Conservation (phyloP, 2,113 vertebrate species). For the Sapajus apella region DNA sequence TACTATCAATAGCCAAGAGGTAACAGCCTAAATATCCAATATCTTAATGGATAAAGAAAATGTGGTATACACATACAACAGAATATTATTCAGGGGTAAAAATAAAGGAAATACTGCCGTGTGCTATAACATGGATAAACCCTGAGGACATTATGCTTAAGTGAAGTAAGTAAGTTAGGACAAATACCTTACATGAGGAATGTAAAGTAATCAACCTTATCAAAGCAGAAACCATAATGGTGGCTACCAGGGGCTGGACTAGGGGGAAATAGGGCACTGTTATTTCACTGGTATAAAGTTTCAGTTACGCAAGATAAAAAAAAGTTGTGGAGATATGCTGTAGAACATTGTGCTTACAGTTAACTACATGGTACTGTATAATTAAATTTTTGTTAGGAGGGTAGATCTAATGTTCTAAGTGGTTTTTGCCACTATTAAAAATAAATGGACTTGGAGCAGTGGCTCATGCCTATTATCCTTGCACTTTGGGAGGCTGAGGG, state of each 20-base stretch:
- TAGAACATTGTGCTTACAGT: not conserved
- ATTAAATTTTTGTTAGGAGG: not conserved
- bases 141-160: not conserved
- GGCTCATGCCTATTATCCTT: not conserved
- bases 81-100: not conserved
- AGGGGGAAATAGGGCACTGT: not conserved
- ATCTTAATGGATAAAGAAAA: not conserved
- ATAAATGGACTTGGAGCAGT: not conserved
- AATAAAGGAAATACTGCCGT: not conserved
- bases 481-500: not conserved
- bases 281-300: not conserved
- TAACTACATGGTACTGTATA: not conserved
- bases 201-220: not conserved
- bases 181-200: not conserved
- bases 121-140: not conserved
- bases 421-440: not conserved
- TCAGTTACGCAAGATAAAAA: not conserved
- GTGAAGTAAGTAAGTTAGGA: not conserved
- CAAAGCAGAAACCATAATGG: not conserved
- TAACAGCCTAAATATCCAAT: not conserved
- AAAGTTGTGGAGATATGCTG: too few relatives aligned
- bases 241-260: not conserved
- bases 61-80: not conserved
- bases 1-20: not conserved
- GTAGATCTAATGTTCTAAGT: not conserved